These are phyloP conservation scores for Phainopepla nitens DNA, from an alignment of 2,113 vertebrate species.

Conservation along the genomic window DNA sequence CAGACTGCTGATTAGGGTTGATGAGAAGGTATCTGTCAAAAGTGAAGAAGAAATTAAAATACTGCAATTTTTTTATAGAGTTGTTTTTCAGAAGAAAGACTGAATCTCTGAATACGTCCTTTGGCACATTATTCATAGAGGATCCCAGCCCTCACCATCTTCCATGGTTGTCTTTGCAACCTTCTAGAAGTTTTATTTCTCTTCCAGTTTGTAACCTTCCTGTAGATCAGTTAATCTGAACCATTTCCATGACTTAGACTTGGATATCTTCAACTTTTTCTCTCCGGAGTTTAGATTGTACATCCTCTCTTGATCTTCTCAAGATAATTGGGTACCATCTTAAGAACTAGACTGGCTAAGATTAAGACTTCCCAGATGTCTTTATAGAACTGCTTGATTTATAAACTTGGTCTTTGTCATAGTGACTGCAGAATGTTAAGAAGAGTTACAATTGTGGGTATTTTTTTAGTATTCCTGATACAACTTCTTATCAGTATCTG, in stretches of 20 bases:
- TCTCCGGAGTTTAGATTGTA: background rate
- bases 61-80: background rate
- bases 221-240: background rate
- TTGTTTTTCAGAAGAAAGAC: background rate
- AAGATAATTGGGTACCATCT: background rate
- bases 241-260: background rate
- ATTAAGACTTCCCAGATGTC: background rate
- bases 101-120: background rate
- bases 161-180: background rate
- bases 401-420: background rate
- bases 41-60: background rate
- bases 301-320: background rate
- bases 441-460: background rate
- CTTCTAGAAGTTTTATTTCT: background rate
- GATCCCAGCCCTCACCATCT: background rate
- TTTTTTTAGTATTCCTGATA: background rate
- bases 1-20: background rate
- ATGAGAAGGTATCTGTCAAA: background rate
- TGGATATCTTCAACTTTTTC: background rate
- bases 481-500: background rate
- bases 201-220: background rate
- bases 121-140: background rate
- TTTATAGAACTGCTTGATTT: background rate
- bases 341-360: background rate
- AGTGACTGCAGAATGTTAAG: background rate